Evolutionary conservation across 2,113 vertebrate species (phyloP).

Genomic region (Psammodynastes pulverulentus): DNA sequence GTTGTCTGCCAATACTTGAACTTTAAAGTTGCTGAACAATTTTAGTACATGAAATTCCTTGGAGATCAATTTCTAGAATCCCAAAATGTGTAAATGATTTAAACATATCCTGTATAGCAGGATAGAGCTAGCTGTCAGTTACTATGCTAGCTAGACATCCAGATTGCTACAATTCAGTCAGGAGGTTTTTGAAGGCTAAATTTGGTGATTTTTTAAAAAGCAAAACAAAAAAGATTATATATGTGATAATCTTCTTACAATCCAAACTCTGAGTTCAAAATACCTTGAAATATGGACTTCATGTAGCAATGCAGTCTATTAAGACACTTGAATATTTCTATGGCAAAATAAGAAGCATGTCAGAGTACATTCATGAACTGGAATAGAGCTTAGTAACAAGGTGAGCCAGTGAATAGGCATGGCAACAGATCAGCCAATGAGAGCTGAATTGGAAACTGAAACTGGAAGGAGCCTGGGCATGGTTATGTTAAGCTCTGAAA

Average conservation of each 20-base stretch:
- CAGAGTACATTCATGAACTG: too few relatives aligned
- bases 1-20: conserved; percentile 15
- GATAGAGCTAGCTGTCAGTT: not conserved
- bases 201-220: not conserved
- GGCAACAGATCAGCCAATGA: too few relatives aligned
- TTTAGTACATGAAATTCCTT: not conserved
- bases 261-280: not conserved
- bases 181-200: not conserved
- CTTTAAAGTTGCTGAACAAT: conserved; percentile 39
- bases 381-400: too few relatives aligned
- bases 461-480: too few relatives aligned
- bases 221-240: not conserved
- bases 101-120: not conserved
- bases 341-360: not conserved
- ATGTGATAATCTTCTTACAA: not conserved
- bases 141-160: not conserved
- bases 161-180: not conserved
- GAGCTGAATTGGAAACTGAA: too few relatives aligned
- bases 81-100: conserved; percentile 29
- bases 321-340: not conserved
- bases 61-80: not conserved
- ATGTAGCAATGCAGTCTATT: not conserved
- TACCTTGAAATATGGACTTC: not conserved
- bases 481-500: too few relatives aligned
- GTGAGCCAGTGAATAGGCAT: too few relatives aligned